Evolutionary conservation across 1,140 invertebrate species (phyloP).

Genomic region (Tetragonula clypearis): DNA sequence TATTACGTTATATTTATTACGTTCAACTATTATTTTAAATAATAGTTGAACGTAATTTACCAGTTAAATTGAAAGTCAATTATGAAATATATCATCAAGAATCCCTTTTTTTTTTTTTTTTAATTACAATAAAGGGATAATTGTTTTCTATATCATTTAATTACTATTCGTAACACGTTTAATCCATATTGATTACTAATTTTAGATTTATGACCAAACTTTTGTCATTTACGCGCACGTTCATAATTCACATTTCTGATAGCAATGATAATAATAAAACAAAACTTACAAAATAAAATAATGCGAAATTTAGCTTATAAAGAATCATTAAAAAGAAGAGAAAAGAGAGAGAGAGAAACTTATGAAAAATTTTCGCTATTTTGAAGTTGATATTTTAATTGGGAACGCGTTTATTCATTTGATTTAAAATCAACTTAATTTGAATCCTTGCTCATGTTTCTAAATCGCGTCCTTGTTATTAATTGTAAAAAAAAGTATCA

Average conservation of each 20-base stretch:
- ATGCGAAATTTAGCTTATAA: background rate
- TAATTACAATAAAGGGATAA: background rate
- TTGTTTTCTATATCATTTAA: background rate
- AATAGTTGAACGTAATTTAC: background rate
- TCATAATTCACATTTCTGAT: no score
- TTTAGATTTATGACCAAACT: no score
- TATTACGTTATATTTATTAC: no score
- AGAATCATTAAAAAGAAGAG: background rate
- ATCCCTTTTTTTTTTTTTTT: no score
- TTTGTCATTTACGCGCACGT: no score
- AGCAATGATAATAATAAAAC: no score
- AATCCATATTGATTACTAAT: no score
- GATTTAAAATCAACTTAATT: background rate
- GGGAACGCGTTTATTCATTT: background rate
- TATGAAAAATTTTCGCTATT: background rate
- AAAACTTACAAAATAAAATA: no score
- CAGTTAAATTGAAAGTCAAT: background rate
- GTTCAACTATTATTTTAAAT: no score
- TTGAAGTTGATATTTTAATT: background rate
- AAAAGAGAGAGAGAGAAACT: background rate
- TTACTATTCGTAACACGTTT: no score
- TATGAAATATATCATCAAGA: background rate
- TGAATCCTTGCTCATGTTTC: background rate
- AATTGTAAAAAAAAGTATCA: no score
- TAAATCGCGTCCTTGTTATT: background rate